Percentiles rank a stretch among this genome's conserved stretches.
These are phyloP conservation scores for Indicator maculatus DNA, from an alignment of 2,113 vertebrate genomes.

Conservation along the genomic window DNA sequence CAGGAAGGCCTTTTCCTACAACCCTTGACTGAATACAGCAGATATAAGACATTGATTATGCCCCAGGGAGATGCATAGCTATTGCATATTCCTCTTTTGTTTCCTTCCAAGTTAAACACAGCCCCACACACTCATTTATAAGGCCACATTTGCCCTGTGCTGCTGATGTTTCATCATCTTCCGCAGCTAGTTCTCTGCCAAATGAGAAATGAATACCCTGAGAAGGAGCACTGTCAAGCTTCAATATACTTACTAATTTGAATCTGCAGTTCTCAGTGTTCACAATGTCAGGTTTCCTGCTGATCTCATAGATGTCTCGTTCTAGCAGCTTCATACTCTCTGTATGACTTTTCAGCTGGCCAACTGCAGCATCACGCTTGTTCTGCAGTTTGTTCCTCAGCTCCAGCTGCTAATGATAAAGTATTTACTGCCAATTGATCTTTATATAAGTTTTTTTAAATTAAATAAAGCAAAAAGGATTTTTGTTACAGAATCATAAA, in stretches of 20 bases:
- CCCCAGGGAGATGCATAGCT: background rate
- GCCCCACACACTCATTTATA: background rate
- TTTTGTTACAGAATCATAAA: background rate
- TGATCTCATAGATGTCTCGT: slow-evolving; percentile 63
- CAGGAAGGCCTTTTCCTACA: background rate
- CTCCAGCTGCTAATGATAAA: slow-evolving; percentile 34
- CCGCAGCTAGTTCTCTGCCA: background rate
- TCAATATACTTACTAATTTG: slow-evolving; percentile 66
- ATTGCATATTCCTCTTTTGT: background rate
- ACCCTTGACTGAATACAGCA: background rate
- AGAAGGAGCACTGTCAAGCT: background rate
- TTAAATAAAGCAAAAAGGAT: background rate
- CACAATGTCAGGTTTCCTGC: slow-evolving; percentile 57
- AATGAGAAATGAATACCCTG: background rate
- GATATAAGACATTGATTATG: rapidly evolving
- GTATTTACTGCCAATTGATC: background rate
- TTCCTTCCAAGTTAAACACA: background rate
- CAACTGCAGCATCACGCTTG: background rate
- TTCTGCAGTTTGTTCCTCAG: slow-evolving; percentile 8
- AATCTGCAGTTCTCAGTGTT: slow-evolving; percentile 70
- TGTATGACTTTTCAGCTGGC: slow-evolving; percentile 1
- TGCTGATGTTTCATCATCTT: background rate
- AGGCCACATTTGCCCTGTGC: background rate
- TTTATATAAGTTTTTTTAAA: background rate
- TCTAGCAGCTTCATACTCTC: slow-evolving; percentile 65